phyloP scores from a whole-genome alignment of 2,888 invertebrate genomes.

The Meganola albula region DNA sequence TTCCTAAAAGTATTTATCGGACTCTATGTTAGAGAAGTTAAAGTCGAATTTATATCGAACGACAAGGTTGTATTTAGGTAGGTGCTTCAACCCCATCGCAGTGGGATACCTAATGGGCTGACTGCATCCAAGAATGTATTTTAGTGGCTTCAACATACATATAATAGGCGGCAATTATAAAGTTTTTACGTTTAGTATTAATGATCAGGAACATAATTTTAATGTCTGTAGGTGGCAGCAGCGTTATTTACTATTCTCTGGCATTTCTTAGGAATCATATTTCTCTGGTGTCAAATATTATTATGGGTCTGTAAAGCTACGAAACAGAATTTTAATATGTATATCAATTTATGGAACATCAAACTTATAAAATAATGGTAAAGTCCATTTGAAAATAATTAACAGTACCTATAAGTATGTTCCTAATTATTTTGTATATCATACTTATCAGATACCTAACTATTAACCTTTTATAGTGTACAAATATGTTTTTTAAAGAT shows the following conservation, averaged over 20 bases:
- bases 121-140: conserved; percentile 53
- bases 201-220: conserved; percentile 57
- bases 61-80: conserved; percentile 29
- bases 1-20: not conserved
- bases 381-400: too few species aligned
- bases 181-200: conserved; percentile 62
- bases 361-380: conserved; percentile 9
- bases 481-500: too few species aligned
- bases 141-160: conserved; percentile 52
- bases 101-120: conserved; percentile 63
- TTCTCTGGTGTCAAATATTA: conserved; percentile 21
- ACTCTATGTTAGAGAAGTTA: conserved; percentile 8
- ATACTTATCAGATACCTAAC: too few species aligned
- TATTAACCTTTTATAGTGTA: too few species aligned
- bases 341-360: conserved; percentile 5
- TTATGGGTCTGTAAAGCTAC: conserved; percentile 22
- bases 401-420: too few species aligned
- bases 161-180: conserved; percentile 59
- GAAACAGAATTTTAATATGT: conserved; percentile 10
- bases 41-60: conserved; percentile 15
- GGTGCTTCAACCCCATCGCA: conserved; percentile 53
- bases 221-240: conserved; percentile 40
- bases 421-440: too few species aligned
- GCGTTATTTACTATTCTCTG: conserved; percentile 8
- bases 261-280: conserved; percentile 19